phyloP scores from a whole-genome alignment of 1,140 invertebrate genomes.

The Drosophila carrolli region DNA sequence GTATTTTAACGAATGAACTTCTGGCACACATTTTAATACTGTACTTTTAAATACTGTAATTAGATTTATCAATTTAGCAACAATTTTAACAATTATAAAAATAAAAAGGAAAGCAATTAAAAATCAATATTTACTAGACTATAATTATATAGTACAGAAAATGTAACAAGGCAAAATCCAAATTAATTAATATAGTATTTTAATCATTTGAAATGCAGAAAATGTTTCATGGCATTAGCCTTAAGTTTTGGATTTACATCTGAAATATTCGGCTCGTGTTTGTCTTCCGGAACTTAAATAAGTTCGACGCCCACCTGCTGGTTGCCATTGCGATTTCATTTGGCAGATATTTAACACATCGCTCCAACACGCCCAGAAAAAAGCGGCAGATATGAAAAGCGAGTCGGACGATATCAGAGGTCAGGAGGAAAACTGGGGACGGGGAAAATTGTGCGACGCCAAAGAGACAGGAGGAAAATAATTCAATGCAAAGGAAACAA shows the following conservation, averaged over 20 bases:
- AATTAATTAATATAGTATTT: background rate
- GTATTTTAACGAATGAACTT: background rate
- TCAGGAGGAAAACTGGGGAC: slow-evolving; percentile 16
- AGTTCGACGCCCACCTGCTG: slow-evolving; percentile 8
- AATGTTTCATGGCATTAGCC: background rate
- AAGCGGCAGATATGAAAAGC: slow-evolving; percentile 24
- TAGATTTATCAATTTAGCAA: no score
- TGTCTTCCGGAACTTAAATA: background rate
- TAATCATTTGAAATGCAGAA: no score
- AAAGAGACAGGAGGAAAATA: slow-evolving; percentile 35
- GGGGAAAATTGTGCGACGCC: slow-evolving; percentile 16
- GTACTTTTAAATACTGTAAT: no score
- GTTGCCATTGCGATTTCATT: slow-evolving; percentile 46
- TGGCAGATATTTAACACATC: slow-evolving; percentile 48
- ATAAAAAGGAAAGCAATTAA: no score
- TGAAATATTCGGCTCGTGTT: background rate
- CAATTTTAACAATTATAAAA: no score
- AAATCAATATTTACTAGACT: no score
- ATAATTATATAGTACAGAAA: background rate
- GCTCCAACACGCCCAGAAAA: slow-evolving; percentile 26
- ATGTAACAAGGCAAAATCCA: no score
- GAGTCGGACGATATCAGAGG: slow-evolving; percentile 20
- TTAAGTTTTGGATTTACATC: background rate
- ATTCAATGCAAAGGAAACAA: slow-evolving; percentile 35
- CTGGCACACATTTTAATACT: no score